Conservation (phyloP, 2,113 vertebrate genomes). For the Solenodon paradoxus region DNA sequence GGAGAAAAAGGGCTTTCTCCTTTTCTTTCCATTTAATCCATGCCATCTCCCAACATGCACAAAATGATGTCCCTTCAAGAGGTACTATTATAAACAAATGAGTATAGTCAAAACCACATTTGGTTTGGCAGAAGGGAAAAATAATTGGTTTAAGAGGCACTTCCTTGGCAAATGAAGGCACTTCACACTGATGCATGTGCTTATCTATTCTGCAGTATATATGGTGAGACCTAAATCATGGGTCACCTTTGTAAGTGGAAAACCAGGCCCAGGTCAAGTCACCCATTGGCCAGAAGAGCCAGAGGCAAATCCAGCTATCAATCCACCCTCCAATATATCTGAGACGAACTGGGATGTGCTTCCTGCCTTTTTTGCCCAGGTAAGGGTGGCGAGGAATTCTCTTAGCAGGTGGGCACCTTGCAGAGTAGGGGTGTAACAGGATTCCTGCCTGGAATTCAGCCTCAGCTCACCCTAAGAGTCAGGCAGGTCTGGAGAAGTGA, state of each 20-base stretch:
- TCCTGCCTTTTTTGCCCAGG: neutral
- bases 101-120: slow-evolving; percentile 41
- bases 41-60: neutral
- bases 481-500: neutral
- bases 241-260: neutral
- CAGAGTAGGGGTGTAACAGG: neutral
- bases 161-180: neutral
- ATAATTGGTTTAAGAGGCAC: neutral
- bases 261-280: neutral
- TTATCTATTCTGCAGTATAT: neutral
- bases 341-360: neutral
- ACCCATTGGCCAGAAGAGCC: neutral
- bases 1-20: slow-evolving; percentile 33
- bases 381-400: no score
- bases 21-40: neutral
- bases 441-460: neutral
- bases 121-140: slow-evolving; percentile 48
- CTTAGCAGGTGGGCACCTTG: neutral
- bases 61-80: neutral
- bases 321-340: neutral
- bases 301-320: neutral
- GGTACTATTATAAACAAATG: slow-evolving; percentile 17
- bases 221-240: neutral
- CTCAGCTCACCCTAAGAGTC: neutral
- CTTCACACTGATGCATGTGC: neutral